These are phyloP conservation scores for Drosophila mulleri DNA, from an alignment of 2,888 invertebrate genomes.

Conservation along the genomic window DNA sequence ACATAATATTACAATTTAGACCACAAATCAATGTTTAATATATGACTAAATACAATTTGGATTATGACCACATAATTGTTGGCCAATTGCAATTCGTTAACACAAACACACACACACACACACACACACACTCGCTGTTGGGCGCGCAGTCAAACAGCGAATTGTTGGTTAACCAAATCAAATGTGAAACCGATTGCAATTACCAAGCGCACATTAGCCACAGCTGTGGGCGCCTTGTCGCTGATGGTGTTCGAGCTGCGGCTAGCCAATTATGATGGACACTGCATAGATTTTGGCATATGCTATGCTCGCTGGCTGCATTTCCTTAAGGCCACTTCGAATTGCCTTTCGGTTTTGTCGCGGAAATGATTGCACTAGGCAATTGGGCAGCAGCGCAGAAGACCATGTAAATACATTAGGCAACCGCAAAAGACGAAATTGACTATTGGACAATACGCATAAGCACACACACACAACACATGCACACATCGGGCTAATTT, in stretches of 20 bases:
- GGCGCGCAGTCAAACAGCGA: background rate
- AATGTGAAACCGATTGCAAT: conserved; percentile 17
- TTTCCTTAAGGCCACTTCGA: conserved; percentile 36
- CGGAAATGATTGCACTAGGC: conserved; percentile 34
- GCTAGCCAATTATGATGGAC: conserved; percentile 8
- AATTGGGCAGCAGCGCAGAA: background rate
- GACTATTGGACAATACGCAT: background rate
- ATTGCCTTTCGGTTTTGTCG: conserved; percentile 26
- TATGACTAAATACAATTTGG: background rate
- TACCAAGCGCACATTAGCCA: conserved; percentile 3
- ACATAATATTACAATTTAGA: background rate
- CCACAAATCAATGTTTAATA: background rate
- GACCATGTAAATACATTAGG: conserved; percentile 31
- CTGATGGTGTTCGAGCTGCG: background rate
- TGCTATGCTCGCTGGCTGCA: conserved; percentile 7
- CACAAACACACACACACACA: background rate
- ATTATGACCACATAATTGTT: background rate
- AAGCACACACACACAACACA: background rate
- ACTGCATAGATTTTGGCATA: background rate
- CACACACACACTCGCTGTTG: background rate
- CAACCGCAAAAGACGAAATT: conserved; percentile 39
- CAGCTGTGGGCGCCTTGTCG: conserved; percentile 7
- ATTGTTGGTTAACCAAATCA: conserved; percentile 15
- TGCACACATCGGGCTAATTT: background rate
- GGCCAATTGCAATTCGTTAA: conserved; percentile 2